Base-by-base conservation (phyloP, 2,888 invertebrate genomes). In the Eupithecia pulchellata region DNA sequence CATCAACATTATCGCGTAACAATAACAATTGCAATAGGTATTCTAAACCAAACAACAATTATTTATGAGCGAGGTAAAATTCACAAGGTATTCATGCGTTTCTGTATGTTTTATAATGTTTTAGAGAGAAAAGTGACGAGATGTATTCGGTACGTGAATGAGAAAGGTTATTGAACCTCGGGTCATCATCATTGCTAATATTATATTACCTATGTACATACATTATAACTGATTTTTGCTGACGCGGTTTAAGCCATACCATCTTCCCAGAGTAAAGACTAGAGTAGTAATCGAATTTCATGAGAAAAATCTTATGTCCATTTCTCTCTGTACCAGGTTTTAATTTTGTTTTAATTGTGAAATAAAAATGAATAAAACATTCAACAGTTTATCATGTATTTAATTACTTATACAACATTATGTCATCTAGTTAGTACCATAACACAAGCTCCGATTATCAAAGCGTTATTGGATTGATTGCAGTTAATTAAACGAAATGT, bases 1-100 rank as follows among this genome's bases (percentile, higher is more conserved):
- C 63, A 71, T 66, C 70, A 66, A 39, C 47, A 55, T 60, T 69
- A 73, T 47, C 66, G 66, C 57, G 27, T n/a, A 70, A 71, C 68
- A 68, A 66, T 60, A 71, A 66, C 66, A 64, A 74, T 47, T 66
- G 66, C 62, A 71, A 74, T 74, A n/a, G n/a, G n/a, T n/a, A 73
- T 74, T 74, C 70, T 70, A 71, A 71, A 68, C 68, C 71, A 66
- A 74, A 74, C 71, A 74, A 64, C 39, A 63, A 66, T 47, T 71
- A 71, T 68, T 68, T 74, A 70, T 69, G 71, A 52, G 52, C 34
- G 64, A 34, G 68, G 66, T 73, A 71, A 73, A 71, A 71, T 60
- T 58, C 61, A 55, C 29, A 30, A 58, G 29, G 58, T 58, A 58
- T 58, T 58, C 58, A 58, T 58, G 58, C 58, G 32, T 58, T 32